These are phyloP conservation scores for Entomyzon cyanotis DNA, from an alignment of 2,113 vertebrate genomes.

Conservation along the genomic window DNA sequence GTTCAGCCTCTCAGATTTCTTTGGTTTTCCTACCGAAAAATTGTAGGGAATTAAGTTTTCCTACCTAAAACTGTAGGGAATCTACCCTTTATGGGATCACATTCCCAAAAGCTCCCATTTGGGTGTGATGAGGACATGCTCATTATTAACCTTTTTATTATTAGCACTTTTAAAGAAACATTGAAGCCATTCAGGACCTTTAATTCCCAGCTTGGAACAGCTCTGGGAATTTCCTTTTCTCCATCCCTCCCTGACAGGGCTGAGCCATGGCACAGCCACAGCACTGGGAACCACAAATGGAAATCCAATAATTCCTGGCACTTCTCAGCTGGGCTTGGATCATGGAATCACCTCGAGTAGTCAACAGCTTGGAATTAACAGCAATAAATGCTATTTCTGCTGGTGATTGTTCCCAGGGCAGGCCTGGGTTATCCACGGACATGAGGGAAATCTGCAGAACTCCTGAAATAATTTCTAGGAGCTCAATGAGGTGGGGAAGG, in stretches of 20 bases:
- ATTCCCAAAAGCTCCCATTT: not conserved
- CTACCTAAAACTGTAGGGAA: not conserved
- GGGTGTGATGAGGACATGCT: not conserved
- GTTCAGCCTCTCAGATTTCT: not conserved
- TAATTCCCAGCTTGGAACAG: not conserved
- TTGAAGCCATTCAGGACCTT: not conserved
- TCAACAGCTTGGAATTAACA: not conserved
- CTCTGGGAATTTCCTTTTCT: not conserved
- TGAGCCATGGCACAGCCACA: not conserved
- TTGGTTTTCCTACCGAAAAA: not conserved
- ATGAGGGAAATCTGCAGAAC: not conserved
- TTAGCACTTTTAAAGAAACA: not conserved
- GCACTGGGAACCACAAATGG: not conserved
- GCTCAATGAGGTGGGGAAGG: not conserved
- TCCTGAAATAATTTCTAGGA: not conserved
- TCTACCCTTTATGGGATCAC: not conserved
- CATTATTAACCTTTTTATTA: not conserved
- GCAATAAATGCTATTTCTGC: not conserved
- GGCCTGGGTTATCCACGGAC: not conserved
- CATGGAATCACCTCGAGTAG: not conserved
- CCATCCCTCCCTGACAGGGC: rapidly evolving
- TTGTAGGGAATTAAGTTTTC: not conserved
- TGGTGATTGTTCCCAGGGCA: not conserved
- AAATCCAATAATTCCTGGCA: not conserved
- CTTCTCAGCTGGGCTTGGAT: not conserved